phyloP scores from a whole-genome alignment of 2,113 vertebrate genomes.

The Crotalus helleri region DNA sequence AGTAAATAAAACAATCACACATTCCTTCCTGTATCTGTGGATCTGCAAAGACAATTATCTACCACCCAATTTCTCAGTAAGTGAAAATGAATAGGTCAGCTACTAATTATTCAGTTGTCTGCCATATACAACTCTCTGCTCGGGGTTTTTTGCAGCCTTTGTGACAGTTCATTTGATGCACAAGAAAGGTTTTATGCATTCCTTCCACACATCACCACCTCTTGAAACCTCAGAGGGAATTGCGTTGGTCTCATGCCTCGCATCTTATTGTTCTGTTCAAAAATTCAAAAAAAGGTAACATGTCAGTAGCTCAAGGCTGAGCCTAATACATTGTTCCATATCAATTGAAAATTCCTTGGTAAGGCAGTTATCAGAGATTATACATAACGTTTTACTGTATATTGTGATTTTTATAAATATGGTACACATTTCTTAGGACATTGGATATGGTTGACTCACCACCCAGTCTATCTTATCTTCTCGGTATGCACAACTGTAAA shows the following conservation, averaged over 20 bases:
- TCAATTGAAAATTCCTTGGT: conserved; percentile 16
- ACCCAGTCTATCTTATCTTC: not conserved
- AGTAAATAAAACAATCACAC: not conserved
- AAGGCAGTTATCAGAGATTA: not conserved
- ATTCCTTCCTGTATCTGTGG: conserved; percentile 2
- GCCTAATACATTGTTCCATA: conserved; percentile 7
- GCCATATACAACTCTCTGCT: conserved; percentile 9
- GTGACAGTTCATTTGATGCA: conserved; percentile 30
- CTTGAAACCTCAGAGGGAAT: not conserved
- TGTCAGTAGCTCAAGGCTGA: not conserved
- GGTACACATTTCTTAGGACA: not conserved
- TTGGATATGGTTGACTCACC: not conserved
- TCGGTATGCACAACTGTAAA: not conserved
- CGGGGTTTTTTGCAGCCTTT: conserved; percentile 32
- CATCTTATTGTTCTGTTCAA: conserved; percentile 14
- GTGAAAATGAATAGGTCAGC: not conserved
- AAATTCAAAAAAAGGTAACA: conserved; percentile 17
- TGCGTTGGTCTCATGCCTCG: conserved; percentile 4
- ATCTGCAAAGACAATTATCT: not conserved
- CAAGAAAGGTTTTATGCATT: not conserved
- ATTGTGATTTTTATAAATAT: not conserved
- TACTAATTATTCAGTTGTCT: not conserved
- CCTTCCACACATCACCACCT: not conserved
- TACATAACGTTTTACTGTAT: not conserved
- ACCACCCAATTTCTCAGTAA: not conserved